Evolutionary conservation across 1,140 invertebrate species (phyloP), one percentile per base, ranked within the genome.

Genomic region (Euura saliciscinereae): DNA sequence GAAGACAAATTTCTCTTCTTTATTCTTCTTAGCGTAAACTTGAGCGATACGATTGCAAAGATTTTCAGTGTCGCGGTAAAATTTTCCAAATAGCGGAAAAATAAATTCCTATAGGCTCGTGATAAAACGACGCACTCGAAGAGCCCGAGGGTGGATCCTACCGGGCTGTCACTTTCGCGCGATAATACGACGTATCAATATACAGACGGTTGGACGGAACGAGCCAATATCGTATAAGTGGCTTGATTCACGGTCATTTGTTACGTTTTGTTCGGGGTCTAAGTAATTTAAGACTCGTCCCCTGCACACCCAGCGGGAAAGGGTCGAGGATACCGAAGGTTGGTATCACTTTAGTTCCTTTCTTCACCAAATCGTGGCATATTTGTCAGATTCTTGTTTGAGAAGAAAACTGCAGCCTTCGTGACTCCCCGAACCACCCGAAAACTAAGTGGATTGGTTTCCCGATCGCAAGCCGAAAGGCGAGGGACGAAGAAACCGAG

Each of bases 341-440:
- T 28, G 43, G 66, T 28, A 44, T 67, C 28, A 67, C 66, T 67
- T 67, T 44, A 8, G 66, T 67, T 80, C 82, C 79, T 82, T 84
- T 85, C 79, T 84, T 82, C 80, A 78, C 80, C 78, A 86, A 87
- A 87, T 87, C 81, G 85, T 78, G 80, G 83, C 83, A 86, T 87
- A 87, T 87, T 87, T 87, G 84, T 86, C 84, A 86, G 85, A 86
- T 86, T 87, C 86, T 86, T 85, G 84, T 86, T 83, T 79, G 75
- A 73, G 82, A 82, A 84, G 82, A 86, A 86, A 87, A 86, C 82
- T 81, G 77, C 44, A 66, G 59, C 71, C 72, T 75, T 72, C 73
- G 73, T 73, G 51, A 66, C 68, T n/a, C 65, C 68, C 71, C n/a
- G 6, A 42, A 28, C 28, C 28, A 28, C 28, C 28, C 10, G 10